Base-by-base conservation (phyloP, 2,113 vertebrate genomes). In the Brachionichthys hirsutus region DNA sequence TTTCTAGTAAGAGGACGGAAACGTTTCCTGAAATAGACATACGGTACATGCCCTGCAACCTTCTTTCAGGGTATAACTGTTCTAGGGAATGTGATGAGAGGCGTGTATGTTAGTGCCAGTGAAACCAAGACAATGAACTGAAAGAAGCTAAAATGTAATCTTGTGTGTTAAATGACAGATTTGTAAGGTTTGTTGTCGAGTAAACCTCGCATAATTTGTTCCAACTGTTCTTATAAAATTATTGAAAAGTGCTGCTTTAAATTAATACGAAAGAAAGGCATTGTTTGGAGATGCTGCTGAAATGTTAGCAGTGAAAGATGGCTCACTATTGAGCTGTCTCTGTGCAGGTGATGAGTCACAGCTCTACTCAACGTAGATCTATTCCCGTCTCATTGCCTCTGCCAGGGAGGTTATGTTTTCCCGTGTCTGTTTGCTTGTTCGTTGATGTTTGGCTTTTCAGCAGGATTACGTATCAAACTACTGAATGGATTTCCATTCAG, bases 11-110 rank as follows among this genome's bases (percentile, higher is more conserved):
- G 17, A 47, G 54, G 63, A 75, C 34, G 60, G 59, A 49, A 67
- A 46, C 40, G 22, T 62, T 69, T 73, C 67, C 78, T 57, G 43
- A 66, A 75, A 70, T 62, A 73, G 66, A 67, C 44, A n/a, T 41
- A 30, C 4, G 24, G 24, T 30, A 38, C 16, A 40, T 44, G 38
- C 50, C 61, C 43, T 30, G 57, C 30, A 42, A 57, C 43, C 24
- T 46, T 17, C 12, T 73, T 18, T 41, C 18, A 4, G 48, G 63
- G 17, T 0, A 18, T 15, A 13, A 1, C 62, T 60, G 56, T 54
- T 74, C 34, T 60, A 11, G 56, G 12, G 49, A 22, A 18, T 68
- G 36, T 36, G 22, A 15, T n/a, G 19, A 19, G 18, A 42, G 51
- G 51, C 22, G n/a, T 58, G 38, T 41, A 30, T 17, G 16, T 67